A percentile compares a stretch with the other conserved stretches of the same genome.
Conservation (phyloP, 2,113 vertebrate species). For the Panthera leo region DNA sequence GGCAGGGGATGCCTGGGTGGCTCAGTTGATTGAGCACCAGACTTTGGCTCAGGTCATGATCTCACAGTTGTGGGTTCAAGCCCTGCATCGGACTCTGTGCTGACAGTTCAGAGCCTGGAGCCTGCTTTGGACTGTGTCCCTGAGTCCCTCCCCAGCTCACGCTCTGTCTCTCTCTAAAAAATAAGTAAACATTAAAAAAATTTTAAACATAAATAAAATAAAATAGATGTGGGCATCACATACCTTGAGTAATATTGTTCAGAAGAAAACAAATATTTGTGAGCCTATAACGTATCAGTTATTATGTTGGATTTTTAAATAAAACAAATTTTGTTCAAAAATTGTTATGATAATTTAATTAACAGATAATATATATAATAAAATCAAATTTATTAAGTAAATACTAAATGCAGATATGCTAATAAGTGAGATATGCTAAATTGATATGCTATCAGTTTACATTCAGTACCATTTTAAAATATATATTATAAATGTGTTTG, state of each 20-base stretch:
- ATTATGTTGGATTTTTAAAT: neutral
- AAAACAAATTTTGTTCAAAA: neutral
- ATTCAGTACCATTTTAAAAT: neutral
- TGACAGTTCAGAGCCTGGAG: no score
- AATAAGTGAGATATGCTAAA: neutral
- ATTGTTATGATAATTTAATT: neutral
- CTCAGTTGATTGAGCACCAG: no score
- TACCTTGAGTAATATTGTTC: neutral
- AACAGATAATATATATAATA: neutral
- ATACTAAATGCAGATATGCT: neutral
- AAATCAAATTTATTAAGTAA: neutral
- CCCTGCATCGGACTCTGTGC: no score
- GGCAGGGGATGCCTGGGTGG: no score
- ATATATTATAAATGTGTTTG: neutral
- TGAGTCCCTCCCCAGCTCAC: no score
- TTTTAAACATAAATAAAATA: neutral
- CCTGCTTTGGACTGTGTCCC: no score
- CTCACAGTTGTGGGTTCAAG: no score
- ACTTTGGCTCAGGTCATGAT: no score
- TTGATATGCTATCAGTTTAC: neutral
- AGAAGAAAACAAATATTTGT: neutral
- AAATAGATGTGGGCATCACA: neutral
- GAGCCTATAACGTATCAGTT: neutral
- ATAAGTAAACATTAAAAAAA: no score
- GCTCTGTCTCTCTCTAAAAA: no score